Conservation (phyloP, 2,113 vertebrate species). For the Cochlearius cochlearius region DNA sequence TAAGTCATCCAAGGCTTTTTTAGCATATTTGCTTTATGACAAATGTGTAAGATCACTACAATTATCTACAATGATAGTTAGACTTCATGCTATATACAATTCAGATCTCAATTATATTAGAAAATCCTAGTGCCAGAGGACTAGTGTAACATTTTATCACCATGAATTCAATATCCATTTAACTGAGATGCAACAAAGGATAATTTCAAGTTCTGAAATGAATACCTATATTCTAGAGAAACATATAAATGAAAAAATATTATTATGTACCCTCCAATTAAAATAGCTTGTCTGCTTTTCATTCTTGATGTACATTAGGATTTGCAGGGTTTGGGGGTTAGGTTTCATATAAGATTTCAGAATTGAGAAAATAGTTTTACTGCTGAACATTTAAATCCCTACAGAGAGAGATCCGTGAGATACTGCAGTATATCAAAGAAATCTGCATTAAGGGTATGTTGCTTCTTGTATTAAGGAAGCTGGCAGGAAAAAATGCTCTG, state of each 20-base stretch:
- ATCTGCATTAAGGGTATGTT: neutral
- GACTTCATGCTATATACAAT: neutral
- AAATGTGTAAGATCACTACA: constrained; percentile 27
- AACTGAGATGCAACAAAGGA: neutral
- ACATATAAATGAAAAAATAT: neutral
- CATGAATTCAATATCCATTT: neutral
- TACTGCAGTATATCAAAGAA: constrained; percentile 1
- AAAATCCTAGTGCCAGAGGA: neutral
- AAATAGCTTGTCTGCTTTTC: neutral
- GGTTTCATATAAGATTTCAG: neutral
- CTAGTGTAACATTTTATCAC: neutral
- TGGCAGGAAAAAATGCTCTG: neutral
- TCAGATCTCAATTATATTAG: neutral
- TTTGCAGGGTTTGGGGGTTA: neutral
- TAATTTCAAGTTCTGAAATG: neutral
- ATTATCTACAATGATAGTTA: constrained; percentile 7
- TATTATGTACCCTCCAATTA: neutral
- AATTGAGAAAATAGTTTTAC: neutral
- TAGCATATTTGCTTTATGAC: neutral
- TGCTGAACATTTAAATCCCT: neutral
- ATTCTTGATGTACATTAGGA: neutral
- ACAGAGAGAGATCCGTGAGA: neutral
- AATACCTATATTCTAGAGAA: neutral
- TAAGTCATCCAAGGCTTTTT: neutral
- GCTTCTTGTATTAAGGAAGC: neutral